Evolutionary conservation across 2,888 invertebrate species (phyloP).

Genomic region (Pogonocherus hispidulus): DNA sequence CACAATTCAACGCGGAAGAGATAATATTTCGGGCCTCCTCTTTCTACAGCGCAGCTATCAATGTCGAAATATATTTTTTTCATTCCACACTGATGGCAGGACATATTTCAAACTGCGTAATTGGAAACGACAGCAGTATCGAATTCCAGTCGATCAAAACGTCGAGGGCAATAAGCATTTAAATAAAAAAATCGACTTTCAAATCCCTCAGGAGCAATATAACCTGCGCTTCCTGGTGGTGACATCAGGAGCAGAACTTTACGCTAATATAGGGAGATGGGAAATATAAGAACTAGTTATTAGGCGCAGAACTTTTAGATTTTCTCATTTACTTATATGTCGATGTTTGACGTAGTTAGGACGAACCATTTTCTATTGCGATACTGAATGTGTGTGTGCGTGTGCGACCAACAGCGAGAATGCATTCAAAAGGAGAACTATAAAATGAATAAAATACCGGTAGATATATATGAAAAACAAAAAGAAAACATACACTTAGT

Average conservation of each 20-base stretch:
- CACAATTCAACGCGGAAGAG: background rate
- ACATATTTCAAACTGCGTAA: conserved; percentile 53
- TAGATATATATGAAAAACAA: no score
- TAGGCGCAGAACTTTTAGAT: background rate
- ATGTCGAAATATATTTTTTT: conserved; percentile 35
- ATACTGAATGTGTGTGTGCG: no score
- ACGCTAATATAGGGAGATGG: background rate
- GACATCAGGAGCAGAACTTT: background rate
- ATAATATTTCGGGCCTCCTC: background rate
- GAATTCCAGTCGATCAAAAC: conserved; percentile 62
- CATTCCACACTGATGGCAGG: conserved; percentile 41
- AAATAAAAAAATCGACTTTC: conserved; percentile 58
- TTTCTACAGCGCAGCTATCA: conserved; percentile 1
- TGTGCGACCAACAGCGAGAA: no score
- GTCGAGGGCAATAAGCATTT: conserved; percentile 62
- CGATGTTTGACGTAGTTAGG: background rate
- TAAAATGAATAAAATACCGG: background rate
- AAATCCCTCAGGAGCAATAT: conserved; percentile 57
- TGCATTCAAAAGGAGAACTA: background rate
- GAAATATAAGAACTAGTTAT: background rate
- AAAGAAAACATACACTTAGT: no score
- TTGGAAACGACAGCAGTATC: conserved; percentile 59
- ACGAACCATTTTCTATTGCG: background rate
- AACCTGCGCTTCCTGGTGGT: conserved; percentile 27
- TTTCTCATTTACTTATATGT: background rate